Base-by-base conservation (phyloP, 92 coral and sea anemone genomes). In the Chrysogorgia sp. region DNA sequence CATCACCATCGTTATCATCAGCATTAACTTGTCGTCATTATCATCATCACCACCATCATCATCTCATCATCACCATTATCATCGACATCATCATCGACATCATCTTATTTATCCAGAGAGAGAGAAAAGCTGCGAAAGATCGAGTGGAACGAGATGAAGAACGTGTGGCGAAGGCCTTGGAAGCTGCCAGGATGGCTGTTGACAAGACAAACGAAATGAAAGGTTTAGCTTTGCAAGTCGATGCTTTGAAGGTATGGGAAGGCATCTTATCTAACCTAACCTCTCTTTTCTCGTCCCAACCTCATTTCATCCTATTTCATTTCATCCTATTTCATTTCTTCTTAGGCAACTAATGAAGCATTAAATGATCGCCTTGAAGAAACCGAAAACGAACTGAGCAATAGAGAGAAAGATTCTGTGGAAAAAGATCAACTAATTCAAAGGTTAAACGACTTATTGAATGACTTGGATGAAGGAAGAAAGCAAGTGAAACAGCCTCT, bases 91-190 rank as follows among this genome's bases (percentile, higher is more conserved):
- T 7, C 2, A 7, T 47, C 14, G 7, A 6, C 28, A 12, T 17
- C 1, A 0, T 19, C 37, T 1, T 65, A 13, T 40, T 40, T 22
- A 68, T 10, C 58, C 26, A 94, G 98, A 91, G 83, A 28, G 98
- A 94, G 61, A 90, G 97, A 26, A 86, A 80, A 58, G 97, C 94
- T 0, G 98, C 92, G 1, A 93, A 82, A 32, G 90, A 88, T 19
- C 85, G 98, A 26, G 77, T 89, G 53, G 87, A 81, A 65, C 87
- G 79, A 34, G 98, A 94, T 31, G 96, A 94, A 67, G 98, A 94
- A 41, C 88, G 85, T 56, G 88, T 89, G 7, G 96, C 82, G 29
- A 85, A 62, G 75, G 98, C 97, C 0, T 76, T 94, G 49, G 96
- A 85, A 81, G 97, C 97, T 40, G 97, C 97, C 0, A 87, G 93